Base-by-base conservation (phyloP, 2,888 invertebrate species). In the Xylota segnis region DNA sequence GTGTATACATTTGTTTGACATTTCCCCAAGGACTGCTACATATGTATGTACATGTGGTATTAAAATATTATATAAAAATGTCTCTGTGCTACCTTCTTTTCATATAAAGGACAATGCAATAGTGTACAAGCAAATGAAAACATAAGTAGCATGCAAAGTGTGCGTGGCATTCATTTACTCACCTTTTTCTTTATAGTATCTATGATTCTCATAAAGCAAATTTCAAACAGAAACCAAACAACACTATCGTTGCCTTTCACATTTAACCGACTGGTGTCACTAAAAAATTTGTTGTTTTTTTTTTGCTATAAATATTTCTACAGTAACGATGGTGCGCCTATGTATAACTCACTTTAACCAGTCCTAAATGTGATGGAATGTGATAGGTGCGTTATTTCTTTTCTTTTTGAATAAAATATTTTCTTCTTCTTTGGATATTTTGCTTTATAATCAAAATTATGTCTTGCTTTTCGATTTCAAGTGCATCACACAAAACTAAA, bases 71-170 rank as follows among this genome's bases (percentile, higher is more conserved):
- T 4, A 43, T 14, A 43, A 9, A 14, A 18, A 23, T 37, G 45
- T 45, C 29, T 47, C 32, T 23, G 45, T 63, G 70, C 65, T 63
- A 71, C 71, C 40, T 76, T 70, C 27, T 16, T 29, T 29, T 37
- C n/a, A 2, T 72, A 9, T 76, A 52, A 27, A 32, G 50, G 59
- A 63, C 59, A 78, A 79, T 66, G 72, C 72, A 65, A 71, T 70
- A 40, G 65, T 78, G 78, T 71, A 63, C 79, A 66, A 58, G 79
- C 79, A 79, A 72, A 79, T 79, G 72, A 79, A 59, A 79, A 50
- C 37, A 54, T 27, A 72, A 72, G 23, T 56, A 58, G 58, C 79
- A 79, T 79, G 79, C 79, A 79, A 72, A 72, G 52, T 72, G 79
- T 79, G 79, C 79, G 40, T 50, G 29, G 72, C 72, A 65, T 79